A percentile compares a stretch with the other conserved stretches of the same genome.
phyloP scores from a whole-genome alignment of 2,113 vertebrate genomes.

The Butastur rufipennis region DNA sequence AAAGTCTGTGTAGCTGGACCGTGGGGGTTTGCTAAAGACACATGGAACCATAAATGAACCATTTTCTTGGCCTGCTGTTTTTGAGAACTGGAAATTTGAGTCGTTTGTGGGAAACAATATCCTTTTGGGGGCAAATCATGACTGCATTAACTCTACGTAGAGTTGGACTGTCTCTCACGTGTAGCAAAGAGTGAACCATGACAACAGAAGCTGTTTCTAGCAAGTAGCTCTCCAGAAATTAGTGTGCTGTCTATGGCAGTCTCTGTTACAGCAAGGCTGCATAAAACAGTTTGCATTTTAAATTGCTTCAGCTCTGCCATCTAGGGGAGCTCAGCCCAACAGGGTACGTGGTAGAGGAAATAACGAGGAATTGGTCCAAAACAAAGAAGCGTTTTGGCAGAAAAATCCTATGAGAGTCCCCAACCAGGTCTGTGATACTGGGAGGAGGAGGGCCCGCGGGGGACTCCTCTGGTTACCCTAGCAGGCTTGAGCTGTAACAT shows the following conservation, averaged over 20 bases:
- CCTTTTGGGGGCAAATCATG: neutral
- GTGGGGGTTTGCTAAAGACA: neutral
- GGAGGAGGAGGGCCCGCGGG: neutral
- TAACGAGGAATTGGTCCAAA: neutral
- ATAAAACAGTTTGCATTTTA: neutral
- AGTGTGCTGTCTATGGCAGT: neutral
- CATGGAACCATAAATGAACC: neutral
- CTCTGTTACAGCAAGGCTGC: neutral
- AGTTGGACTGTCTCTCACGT: neutral
- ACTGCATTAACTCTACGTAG: neutral
- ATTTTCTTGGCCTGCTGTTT: neutral
- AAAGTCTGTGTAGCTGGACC: neutral
- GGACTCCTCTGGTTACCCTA: neutral
- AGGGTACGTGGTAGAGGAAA: neutral
- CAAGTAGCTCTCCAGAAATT: neutral
- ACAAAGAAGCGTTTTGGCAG: neutral
- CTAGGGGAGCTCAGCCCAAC: conserved; percentile 30
- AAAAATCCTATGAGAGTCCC: neutral
- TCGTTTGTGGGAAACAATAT: fast-evolving
- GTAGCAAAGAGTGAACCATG: neutral
- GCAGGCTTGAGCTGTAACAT: neutral
- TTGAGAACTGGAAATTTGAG: neutral
- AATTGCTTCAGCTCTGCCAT: conserved; percentile 43
- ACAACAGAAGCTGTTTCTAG: neutral
- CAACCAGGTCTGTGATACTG: neutral